phyloP scores from a whole-genome alignment of 1,140 invertebrate species.

The Delia radicum region DNA sequence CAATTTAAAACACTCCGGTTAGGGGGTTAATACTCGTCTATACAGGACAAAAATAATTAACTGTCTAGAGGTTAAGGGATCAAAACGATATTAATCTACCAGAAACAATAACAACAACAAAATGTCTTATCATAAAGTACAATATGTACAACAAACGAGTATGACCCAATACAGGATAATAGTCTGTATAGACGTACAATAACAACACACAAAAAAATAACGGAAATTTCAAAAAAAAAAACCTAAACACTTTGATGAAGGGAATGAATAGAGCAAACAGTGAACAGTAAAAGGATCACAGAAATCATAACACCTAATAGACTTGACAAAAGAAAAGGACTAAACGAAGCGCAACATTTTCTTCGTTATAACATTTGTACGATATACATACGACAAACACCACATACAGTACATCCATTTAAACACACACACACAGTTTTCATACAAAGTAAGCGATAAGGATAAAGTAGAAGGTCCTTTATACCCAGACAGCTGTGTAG shows the following conservation, averaged over 20 bases:
- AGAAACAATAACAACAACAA: neutral
- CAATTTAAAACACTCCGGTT: no score
- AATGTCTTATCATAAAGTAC: neutral
- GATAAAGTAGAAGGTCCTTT: neutral
- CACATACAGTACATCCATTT: neutral
- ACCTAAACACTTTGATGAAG: neutral
- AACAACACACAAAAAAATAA: neutral
- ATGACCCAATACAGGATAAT: neutral
- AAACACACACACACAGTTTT: neutral
- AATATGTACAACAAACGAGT: neutral
- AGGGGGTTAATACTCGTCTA: no score
- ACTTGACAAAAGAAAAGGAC: neutral
- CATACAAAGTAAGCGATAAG: neutral
- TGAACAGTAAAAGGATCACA: neutral
- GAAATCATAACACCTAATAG: neutral
- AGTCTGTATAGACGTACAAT: neutral
- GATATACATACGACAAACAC: neutral
- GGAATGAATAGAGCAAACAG: neutral
- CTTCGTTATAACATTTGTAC: neutral
- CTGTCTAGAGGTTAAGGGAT: neutral
- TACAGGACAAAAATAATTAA: neutral
- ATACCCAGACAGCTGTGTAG: neutral
- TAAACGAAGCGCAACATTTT: neutral
- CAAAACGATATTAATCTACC: neutral
- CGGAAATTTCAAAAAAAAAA: neutral